Evolutionary conservation across 2,113 vertebrate species (phyloP).

Genomic region (Sakesphorus luctuosus): DNA sequence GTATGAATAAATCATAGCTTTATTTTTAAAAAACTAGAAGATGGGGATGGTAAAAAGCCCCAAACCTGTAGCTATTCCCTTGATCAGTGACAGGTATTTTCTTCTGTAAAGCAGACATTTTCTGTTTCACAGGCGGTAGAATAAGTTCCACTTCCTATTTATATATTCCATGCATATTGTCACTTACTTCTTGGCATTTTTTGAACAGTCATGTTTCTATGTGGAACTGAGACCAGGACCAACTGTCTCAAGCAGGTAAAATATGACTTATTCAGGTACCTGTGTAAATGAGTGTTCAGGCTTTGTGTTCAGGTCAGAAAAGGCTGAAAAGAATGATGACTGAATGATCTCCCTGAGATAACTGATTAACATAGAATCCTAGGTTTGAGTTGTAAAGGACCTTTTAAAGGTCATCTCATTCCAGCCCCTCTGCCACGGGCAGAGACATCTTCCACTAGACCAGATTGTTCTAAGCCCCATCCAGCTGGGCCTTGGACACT

Average conservation of each 20-base stretch:
- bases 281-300: neutral
- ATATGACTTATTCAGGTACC: neutral
- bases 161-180: neutral
- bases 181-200: neutral
- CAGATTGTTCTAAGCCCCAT: neutral
- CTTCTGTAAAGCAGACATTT: neutral
- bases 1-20: neutral
- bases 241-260: neutral
- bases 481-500: neutral
- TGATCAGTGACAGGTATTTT: neutral
- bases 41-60: fast-evolving
- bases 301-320: neutral
- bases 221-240: neutral
- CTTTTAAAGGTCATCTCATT: neutral
- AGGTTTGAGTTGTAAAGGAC: neutral
- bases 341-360: neutral
- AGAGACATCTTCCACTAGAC: neutral
- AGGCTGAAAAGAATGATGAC: neutral
- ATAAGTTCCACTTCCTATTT: neutral
- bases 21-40: neutral
- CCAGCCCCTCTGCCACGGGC: neutral
- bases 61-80: neutral
- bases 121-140: neutral
- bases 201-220: neutral
- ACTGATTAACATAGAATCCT: neutral